These are phyloP conservation scores for Tokudaia tokunoshimensis DNA, from an alignment of 2,797 vertebrate genomes.

Conservation along the genomic window DNA sequence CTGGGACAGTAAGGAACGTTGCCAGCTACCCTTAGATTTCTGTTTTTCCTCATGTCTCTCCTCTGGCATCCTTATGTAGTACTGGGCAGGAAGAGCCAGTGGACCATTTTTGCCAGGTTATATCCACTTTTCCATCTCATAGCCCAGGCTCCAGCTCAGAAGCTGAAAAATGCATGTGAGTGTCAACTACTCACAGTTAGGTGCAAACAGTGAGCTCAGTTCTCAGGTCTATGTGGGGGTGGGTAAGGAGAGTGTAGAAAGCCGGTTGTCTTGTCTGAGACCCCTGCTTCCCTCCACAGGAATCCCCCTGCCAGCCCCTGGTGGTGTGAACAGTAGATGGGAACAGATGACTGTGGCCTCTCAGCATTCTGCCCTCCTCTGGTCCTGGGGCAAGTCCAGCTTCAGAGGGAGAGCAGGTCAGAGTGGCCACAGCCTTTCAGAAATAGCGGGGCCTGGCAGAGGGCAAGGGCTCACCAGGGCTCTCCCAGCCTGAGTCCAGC, in stretches of 20 bases:
- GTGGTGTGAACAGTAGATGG: background rate
- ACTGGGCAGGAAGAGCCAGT: background rate
- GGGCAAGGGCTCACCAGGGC: slow-evolving; percentile 18
- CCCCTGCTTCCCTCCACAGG: background rate
- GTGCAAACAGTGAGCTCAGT: background rate
- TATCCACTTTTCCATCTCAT: background rate
- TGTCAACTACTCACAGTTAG: background rate
- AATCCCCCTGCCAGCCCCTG: background rate
- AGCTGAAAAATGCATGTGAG: background rate
- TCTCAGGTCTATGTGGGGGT: background rate
- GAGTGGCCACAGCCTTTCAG: slow-evolving; percentile 36
- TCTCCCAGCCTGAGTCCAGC: rapidly evolving
- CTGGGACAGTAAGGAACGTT: rapidly evolving
- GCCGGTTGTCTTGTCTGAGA: background rate
- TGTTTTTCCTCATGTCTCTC: background rate
- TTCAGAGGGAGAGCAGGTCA: background rate
- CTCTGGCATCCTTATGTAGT: background rate
- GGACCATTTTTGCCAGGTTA: background rate
- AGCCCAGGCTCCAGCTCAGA: background rate
- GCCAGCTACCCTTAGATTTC: background rate
- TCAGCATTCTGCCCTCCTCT: background rate
- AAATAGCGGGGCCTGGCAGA: background rate
- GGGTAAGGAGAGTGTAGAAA: background rate
- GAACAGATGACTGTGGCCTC: background rate
- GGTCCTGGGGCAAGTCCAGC: background rate